phyloP scores from a whole-genome alignment of 30 jellyfish, hydroid and myxozoan species.

The Turritopsis dohrnii region DNA sequence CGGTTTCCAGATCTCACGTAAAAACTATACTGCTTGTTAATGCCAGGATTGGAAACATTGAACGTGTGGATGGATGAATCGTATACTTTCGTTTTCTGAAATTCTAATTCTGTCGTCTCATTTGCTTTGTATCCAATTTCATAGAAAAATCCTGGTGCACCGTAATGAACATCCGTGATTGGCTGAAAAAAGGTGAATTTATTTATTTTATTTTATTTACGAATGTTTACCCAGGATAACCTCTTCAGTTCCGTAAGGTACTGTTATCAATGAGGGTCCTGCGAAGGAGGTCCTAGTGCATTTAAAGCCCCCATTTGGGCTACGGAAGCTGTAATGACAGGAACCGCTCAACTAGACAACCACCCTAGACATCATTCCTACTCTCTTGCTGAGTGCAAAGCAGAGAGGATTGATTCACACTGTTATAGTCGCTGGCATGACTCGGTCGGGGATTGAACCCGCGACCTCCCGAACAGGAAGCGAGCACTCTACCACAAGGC shows the following conservation, averaged over 20 bases:
- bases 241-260: neutral
- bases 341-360: neutral
- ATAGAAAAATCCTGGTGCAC: slow-evolving; percentile 55
- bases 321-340: neutral
- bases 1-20: slow-evolving; percentile 56
- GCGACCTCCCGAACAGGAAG: neutral
- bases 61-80: slow-evolving; percentile 25
- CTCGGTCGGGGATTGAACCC: neutral
- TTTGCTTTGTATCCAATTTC: slow-evolving; percentile 51
- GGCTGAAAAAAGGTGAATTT: slow-evolving; percentile 34
- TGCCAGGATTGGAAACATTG: slow-evolving; percentile 37
- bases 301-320: too few species aligned
- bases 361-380: neutral
- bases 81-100: slow-evolving; percentile 10
- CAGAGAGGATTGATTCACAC: neutral
- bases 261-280: neutral
- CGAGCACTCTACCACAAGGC: neutral
- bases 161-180: slow-evolving; percentile 65
- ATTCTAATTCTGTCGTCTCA: slow-evolving; percentile 31
- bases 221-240: neutral
- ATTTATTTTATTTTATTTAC: neutral
- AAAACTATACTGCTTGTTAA: slow-evolving; percentile 38
- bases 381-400: neutral
- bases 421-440: neutral
- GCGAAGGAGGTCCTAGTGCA: neutral